Conservation (phyloP, 92 coral and sea anemone species). For the Porites cylindrica region DNA sequence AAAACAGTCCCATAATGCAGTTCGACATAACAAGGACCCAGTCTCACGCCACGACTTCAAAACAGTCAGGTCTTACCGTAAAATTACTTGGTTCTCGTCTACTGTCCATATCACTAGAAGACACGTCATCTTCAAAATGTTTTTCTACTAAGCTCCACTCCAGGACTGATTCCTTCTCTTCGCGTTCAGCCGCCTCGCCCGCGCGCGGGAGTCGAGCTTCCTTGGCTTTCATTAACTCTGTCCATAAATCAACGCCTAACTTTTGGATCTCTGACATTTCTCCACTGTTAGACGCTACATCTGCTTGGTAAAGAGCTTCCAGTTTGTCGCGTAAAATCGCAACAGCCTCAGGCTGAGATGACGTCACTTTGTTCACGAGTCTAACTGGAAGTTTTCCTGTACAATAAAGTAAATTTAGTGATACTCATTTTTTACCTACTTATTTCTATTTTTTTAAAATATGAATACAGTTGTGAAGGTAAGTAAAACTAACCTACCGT, state of each 20-base stretch:
- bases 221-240: constrained; percentile 69
- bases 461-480: background rate
- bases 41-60: background rate
- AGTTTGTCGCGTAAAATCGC: constrained; percentile 79
- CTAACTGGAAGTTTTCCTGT: constrained; percentile 91
- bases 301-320: constrained; percentile 81
- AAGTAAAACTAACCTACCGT: background rate
- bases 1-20: too few species aligned
- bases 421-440: too few species aligned
- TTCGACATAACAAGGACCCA: too few species aligned
- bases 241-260: constrained; percentile 66
- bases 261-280: constrained; percentile 61
- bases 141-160: constrained; percentile 37
- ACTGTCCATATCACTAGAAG: background rate
- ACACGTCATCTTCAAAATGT: background rate
- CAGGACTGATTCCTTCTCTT: constrained; percentile 28
- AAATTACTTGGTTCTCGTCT: background rate
- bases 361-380: constrained; percentile 89
- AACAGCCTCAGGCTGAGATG: constrained; percentile 92
- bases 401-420: background rate
- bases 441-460: too few species aligned
- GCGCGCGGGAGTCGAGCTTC: constrained; percentile 31
- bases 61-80: constrained; percentile 18
- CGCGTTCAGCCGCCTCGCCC: constrained; percentile 19
- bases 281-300: constrained; percentile 52